A percentile compares a stretch with the other conserved stretches of the same genome.
Evolutionary conservation across 2,888 invertebrate genomes (phyloP).

Genomic region (Plusia festucae): DNA sequence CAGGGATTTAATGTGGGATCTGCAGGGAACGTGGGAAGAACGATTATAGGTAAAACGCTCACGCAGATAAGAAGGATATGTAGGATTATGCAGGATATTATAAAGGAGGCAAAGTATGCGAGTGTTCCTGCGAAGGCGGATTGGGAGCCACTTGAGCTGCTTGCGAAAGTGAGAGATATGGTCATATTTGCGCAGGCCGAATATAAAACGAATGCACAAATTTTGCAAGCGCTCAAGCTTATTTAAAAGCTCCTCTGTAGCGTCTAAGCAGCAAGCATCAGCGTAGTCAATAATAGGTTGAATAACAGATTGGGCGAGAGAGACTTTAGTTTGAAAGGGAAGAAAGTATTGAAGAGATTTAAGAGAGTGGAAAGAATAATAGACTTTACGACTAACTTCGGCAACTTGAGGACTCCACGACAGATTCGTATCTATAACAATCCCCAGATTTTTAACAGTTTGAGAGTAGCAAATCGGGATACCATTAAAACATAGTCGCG

Average conservation of each 20-base stretch:
- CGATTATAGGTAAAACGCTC: background rate
- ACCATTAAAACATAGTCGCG: background rate
- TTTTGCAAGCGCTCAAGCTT: background rate
- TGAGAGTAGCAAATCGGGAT: no score
- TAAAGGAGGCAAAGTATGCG: background rate
- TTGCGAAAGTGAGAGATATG: background rate
- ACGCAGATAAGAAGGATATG: background rate
- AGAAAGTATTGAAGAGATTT: background rate
- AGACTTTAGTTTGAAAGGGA: background rate
- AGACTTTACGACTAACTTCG: background rate
- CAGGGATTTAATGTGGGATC: no score
- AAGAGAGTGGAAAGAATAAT: background rate
- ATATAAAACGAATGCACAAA: background rate
- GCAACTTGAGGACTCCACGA: no score
- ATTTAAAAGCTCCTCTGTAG: background rate
- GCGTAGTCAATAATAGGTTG: background rate
- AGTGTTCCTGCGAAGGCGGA: background rate
- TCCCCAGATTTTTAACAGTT: no score
- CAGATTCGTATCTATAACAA: no score
- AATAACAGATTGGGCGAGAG: background rate
- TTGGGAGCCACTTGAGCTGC: background rate
- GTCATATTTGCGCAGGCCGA: slow-evolving; percentile 4
- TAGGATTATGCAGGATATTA: background rate
- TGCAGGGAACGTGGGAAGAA: no score
- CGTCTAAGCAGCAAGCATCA: background rate